Base-by-base conservation (phyloP, 2,888 invertebrate species). In the Campopleginae sp. region DNA sequence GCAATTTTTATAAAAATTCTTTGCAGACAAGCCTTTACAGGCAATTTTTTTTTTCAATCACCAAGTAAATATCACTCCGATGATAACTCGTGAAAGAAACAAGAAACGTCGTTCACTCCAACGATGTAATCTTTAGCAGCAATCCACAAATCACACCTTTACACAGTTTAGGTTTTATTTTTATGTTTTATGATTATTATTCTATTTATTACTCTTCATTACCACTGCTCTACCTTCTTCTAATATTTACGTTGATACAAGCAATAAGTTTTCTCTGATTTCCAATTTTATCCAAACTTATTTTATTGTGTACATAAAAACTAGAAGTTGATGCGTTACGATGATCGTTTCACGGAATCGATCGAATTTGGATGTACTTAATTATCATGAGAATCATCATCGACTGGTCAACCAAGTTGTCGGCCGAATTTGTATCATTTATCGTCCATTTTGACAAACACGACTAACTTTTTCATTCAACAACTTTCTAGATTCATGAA, bases 81-180 rank as follows among this genome's bases (percentile, higher is more conserved):
- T 27, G 3, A 58, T 27, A 12, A 27, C 3, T 58, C 3, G 12
- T 14, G 27, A 27, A 58, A 46, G 46, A 7, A 23, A 58, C n/a
- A 54, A 27, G 23, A 27, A 54, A 8, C 12, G 23, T 54, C 12
- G 12, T 54, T 23, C 54, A 12, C 23, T 54, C 3, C 19, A 54
- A 54, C 54, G 54, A 54, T 27, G 54, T 14, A 2, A 23, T 27
- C 12, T 27, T 27, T 54, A 54, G 54, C 27, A 54, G 54, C 58
- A 66, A 68, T 80, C 68, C 82, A 88, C 78, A 88, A 78, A 51
- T 80, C 68, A 72, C 72, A 63, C 51, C 1, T 80, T 61, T 65
- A 61, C 65, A 33, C 38, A 7, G 44, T 51, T 63, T 65, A 17
- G 54, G 44, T 14, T 48, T 70, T 33, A 61, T 51, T 63, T 27